Percentiles rank a stretch among this genome's conserved stretches.
Evolutionary conservation across 2,113 vertebrate species (phyloP).

Genomic region (Ranitomeya imitator): DNA sequence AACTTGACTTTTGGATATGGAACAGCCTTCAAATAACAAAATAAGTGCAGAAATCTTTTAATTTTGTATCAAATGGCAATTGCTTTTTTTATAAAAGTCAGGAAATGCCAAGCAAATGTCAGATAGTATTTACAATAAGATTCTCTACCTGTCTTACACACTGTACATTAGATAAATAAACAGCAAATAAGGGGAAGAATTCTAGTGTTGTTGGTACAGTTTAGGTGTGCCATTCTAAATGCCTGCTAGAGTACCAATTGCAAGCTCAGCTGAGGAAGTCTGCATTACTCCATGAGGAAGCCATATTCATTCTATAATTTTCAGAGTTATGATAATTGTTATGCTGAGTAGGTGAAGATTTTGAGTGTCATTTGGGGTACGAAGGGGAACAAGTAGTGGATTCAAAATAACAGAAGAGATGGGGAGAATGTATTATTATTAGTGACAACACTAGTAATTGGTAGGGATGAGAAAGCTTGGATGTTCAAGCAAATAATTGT

Average conservation of each 20-base stretch:
- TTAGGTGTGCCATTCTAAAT: background rate
- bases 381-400: too few species aligned
- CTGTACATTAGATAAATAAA: background rate
- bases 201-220: background rate
- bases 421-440: too few species aligned
- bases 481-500: too few species aligned
- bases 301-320: background rate
- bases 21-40: background rate
- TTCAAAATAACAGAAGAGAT: too few species aligned
- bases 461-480: too few species aligned
- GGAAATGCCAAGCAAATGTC: background rate
- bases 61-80: background rate
- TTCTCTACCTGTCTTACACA: background rate
- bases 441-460: too few species aligned
- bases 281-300: too few species aligned
- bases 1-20: slow-evolving; percentile 1
- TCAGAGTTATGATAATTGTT: background rate
- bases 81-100: background rate
- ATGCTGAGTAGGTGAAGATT: background rate
- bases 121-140: background rate
- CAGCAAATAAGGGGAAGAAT: background rate
- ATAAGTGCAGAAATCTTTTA: background rate
- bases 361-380: too few species aligned
- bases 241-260: too few species aligned
- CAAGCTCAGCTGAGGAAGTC: too few species aligned